Evolutionary conservation across 2,113 vertebrate genomes (phyloP).

Genomic region (Antennarius striatus): DNA sequence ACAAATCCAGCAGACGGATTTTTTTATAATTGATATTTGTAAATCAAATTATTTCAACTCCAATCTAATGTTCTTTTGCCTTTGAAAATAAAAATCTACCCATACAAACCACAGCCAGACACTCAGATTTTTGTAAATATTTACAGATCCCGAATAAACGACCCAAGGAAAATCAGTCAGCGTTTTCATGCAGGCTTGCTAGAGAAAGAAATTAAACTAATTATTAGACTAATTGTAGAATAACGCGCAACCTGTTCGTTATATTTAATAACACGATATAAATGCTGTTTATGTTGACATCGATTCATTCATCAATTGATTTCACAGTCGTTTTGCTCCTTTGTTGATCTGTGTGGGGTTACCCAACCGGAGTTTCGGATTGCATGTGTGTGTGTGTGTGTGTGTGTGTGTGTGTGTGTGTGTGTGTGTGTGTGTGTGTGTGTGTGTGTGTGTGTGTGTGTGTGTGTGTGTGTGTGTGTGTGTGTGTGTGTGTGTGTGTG

Average conservation of each 20-base stretch:
- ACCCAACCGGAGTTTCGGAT: slow-evolving; percentile 74
- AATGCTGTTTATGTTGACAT: slow-evolving; percentile 53
- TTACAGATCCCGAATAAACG: too few species aligned
- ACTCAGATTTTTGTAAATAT: too few species aligned
- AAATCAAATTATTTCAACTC: too few species aligned
- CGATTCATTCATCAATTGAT: slow-evolving; percentile 78
- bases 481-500: too few species aligned
- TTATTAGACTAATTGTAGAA: slow-evolving; percentile 36
- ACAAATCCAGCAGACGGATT: too few species aligned
- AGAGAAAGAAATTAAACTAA: slow-evolving; percentile 46
- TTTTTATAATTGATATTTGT: too few species aligned
- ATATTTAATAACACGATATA: slow-evolving; percentile 69
- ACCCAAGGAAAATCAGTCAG: too few species aligned
- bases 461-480: slow-evolving; percentile 47
- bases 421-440: slow-evolving; percentile 35
- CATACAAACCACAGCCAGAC: too few species aligned
- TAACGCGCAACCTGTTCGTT: slow-evolving; percentile 47
- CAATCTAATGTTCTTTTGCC: too few species aligned
- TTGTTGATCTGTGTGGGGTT: slow-evolving; percentile 74
- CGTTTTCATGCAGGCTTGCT: not conserved
- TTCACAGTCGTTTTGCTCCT: slow-evolving; percentile 77
- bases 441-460: slow-evolving; percentile 36
- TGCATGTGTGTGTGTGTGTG: slow-evolving; percentile 47
- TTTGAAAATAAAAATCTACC: too few species aligned
- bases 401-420: slow-evolving; percentile 27